Base-by-base conservation (phyloP, 2,888 invertebrate genomes). In the Tipula unca region DNA sequence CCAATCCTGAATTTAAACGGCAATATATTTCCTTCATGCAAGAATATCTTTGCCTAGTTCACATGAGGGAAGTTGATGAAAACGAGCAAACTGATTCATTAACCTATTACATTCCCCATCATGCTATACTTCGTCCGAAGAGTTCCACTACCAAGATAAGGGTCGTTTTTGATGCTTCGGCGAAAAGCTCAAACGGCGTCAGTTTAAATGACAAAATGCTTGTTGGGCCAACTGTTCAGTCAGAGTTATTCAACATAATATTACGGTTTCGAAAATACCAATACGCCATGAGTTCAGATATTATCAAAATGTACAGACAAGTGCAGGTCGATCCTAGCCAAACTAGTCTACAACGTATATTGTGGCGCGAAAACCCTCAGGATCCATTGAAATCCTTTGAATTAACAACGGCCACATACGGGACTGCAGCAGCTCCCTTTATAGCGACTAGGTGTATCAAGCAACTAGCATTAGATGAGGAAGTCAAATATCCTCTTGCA, bases 11-110 rank as follows among this genome's bases (percentile, higher is more conserved):
- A 48, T 35, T 87, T 20, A 87, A 85, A 42, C 25, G 8, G 8
- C 86, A 87, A 84, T 88, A 88, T 85, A 17, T 42, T 8, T 25
- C 87, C 13, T 88, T 88, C 29, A 88, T 88, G 86, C 29, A 87
- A 10, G 87, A 88, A 85, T 88, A 88, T 36, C 32, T 85, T 20
- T 14, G 84, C 1, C 54, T 87, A 85, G 86, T 86, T 82, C 88
- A 88, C 39, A 88, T 88, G 87, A 39, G 42, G n/a, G 85, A 54
- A 86, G 82, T 86, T 29, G 3, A 82, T 3, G 69, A 82, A 10
- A 6, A 0, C 13, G 69, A 82, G 6, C 69, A 82, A 82, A 82
- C 20, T 13, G 25, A 82, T 10, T 10, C 5, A 5, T 32, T 42
- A 6, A 17, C 14, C 0, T 87, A 86, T 39, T 87, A 85, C 86